A percentile compares a stretch with the other conserved stretches of the same genome.
Evolutionary conservation across 2,888 invertebrate species (phyloP).

Genomic region (Copidosoma aretas): DNA sequence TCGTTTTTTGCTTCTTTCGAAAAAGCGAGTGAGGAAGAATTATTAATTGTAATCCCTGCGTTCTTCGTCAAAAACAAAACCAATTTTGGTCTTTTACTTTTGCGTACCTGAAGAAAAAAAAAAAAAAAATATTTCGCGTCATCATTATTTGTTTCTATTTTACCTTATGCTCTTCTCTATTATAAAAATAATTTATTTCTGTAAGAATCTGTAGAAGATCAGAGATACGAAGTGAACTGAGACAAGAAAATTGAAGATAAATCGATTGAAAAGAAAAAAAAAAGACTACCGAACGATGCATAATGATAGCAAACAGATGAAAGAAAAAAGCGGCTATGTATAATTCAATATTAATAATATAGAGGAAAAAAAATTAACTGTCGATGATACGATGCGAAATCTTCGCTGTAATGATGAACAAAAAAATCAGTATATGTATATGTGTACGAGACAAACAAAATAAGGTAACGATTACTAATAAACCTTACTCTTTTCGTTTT

Average conservation of each 20-base stretch:
- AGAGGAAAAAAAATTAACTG: background rate
- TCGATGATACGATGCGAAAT: constrained; percentile 5
- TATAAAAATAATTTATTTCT: constrained; percentile 37
- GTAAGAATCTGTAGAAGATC: constrained; percentile 15
- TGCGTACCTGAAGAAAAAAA: constrained; percentile 29
- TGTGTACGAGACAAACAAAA: constrained; percentile 32
- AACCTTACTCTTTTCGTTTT: background rate
- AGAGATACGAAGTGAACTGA: constrained; percentile 17
- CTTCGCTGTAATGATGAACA: background rate
- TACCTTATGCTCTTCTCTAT: constrained; percentile 34
- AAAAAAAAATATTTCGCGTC: constrained; percentile 6
- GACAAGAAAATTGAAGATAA: constrained; percentile 14
- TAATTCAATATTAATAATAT: background rate
- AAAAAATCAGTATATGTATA: constrained; percentile 32
- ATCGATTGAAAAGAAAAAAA: constrained; percentile 14
- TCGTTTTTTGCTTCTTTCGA: background rate
- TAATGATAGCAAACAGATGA: constrained; percentile 2
- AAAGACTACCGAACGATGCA: constrained; percentile 5
- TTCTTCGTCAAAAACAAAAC: constrained; percentile 3
- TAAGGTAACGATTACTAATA: too few species aligned
- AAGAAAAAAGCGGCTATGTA: constrained; percentile 1
- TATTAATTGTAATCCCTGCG: constrained; percentile 7
- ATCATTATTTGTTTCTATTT: background rate
- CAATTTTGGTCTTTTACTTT: constrained; percentile 25
- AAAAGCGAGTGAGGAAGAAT: background rate